Evolutionary conservation across 2,113 vertebrate genomes (phyloP).

Genomic region (Tupaia tana): DNA sequence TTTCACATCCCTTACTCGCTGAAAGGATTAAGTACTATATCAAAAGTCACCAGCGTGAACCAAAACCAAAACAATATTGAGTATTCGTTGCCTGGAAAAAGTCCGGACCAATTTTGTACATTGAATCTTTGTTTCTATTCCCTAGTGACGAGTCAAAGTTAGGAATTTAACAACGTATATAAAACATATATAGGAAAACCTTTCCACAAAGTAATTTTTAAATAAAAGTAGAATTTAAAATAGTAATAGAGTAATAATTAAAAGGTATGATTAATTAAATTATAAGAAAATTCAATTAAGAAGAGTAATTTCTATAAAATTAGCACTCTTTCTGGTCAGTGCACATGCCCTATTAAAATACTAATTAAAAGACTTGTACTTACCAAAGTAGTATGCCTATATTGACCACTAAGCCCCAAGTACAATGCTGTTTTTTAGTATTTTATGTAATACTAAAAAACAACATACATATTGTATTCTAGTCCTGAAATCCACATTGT

Average conservation of each 20-base stretch:
- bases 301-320: no score
- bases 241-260: not conserved
- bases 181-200: not conserved
- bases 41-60: not conserved
- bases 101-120: not conserved
- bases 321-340: no score
- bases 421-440: not conserved
- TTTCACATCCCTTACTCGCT: conserved; percentile 5
- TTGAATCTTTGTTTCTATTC: not conserved
- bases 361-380: not conserved
- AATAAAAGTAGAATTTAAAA: not conserved
- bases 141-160: not conserved
- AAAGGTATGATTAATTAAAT: not conserved
- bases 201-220: not conserved
- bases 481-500: no score
- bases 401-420: not conserved
- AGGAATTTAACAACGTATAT: not conserved
- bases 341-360: not conserved
- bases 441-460: not conserved
- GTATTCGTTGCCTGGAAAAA: not conserved
- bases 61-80: conserved; percentile 18
- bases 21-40: conserved; percentile 34
- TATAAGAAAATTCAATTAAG: no score
- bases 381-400: not conserved
- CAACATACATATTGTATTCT: no score